phyloP scores from a whole-genome alignment of 1,140 invertebrate genomes.

The Xylocopa sonorina region DNA sequence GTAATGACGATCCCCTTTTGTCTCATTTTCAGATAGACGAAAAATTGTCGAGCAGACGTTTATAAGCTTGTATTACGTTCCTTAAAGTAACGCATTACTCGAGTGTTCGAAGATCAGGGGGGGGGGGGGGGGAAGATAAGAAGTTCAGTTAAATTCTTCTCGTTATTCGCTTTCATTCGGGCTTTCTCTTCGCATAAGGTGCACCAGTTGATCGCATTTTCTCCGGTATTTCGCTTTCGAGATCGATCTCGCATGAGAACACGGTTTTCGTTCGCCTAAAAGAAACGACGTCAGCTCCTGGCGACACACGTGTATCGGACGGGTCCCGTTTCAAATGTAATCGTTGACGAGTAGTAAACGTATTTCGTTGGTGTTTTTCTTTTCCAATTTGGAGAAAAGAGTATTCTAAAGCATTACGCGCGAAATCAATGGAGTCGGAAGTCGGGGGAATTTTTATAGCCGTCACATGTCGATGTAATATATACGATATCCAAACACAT shows the following conservation, averaged over 20 bases:
- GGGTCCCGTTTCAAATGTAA: conserved; percentile 4
- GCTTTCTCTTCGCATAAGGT: background rate
- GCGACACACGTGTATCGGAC: background rate
- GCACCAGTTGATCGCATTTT: background rate
- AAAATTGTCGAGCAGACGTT: background rate
- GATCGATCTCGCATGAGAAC: no score
- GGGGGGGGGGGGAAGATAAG: no score
- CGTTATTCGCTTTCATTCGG: background rate
- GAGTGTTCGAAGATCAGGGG: background rate
- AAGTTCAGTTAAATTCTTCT: background rate
- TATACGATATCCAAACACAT: conserved; percentile 54
- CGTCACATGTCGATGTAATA: conserved; percentile 71
- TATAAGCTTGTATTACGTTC: conserved; percentile 20
- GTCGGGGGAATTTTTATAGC: conserved; percentile 56
- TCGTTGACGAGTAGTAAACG: background rate
- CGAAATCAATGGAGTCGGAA: conserved; percentile 43
- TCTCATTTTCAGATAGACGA: no score
- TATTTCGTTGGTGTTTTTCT: conserved; percentile 1
- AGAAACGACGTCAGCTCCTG: background rate
- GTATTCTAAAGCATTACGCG: conserved; percentile 68
- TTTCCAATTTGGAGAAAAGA: background rate
- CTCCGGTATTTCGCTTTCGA: background rate
- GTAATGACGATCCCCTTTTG: background rate
- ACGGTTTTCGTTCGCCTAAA: background rate
- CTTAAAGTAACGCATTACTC: conserved; percentile 13